phyloP scores from a whole-genome alignment of 2,113 vertebrate species.

The Elaphurus davidianus region DNA sequence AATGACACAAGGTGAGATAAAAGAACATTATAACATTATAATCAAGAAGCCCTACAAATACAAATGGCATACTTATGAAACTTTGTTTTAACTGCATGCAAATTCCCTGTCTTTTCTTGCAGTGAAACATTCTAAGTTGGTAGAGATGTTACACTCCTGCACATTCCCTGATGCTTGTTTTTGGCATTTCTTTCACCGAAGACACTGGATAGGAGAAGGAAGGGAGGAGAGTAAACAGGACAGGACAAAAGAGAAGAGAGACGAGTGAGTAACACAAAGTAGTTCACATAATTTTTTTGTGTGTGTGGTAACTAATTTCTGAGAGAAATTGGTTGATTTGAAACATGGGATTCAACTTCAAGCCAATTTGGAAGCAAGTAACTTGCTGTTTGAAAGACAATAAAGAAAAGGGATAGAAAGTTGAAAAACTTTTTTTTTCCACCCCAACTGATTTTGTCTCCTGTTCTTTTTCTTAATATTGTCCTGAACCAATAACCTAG shows the following conservation, averaged over 20 bases:
- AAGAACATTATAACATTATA: slow-evolving; percentile 69
- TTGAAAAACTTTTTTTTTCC: not conserved
- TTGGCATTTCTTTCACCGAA: not conserved
- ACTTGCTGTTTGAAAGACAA: not conserved
- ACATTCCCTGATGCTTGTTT: not conserved
- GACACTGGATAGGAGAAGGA: not conserved
- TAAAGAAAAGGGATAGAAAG: not conserved
- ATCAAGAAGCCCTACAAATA: slow-evolving; percentile 75
- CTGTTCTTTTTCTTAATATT: slow-evolving; percentile 57
- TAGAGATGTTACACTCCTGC: not conserved
- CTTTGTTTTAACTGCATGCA: slow-evolving; percentile 57
- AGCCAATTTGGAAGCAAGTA: not conserved
- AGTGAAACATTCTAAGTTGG: not conserved
- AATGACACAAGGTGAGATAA: slow-evolving; percentile 84
- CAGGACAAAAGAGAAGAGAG: not conserved
- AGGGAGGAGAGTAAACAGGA: not conserved
- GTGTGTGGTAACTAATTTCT: not conserved
- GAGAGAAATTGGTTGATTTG: not conserved
- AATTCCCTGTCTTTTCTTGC: slow-evolving; percentile 17
- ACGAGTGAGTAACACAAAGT: not conserved
- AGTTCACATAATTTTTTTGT: not conserved
- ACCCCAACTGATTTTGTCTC: not conserved
- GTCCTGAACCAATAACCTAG: slow-evolving; percentile 33
- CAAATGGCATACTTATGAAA: slow-evolving; percentile 58
- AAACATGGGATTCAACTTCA: slow-evolving; percentile 2